Percentiles rank a stretch among this genome's conserved stretches.
phyloP scores from a whole-genome alignment of 2,888 invertebrate species.

The Scaptomyza reducta region DNA sequence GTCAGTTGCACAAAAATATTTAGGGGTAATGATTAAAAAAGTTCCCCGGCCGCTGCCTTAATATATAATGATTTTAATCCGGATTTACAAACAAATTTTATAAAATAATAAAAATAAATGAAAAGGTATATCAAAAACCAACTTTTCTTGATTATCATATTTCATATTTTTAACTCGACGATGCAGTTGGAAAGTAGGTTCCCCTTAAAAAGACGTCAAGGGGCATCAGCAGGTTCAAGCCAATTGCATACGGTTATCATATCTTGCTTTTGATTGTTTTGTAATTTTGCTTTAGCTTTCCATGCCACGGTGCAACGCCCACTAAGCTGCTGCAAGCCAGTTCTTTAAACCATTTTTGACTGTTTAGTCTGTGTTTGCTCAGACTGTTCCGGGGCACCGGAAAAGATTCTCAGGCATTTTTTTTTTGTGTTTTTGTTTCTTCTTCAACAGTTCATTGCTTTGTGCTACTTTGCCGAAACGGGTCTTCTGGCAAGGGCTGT shows the following conservation, averaged over 20 bases:
- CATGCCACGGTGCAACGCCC: slow-evolving; percentile 56
- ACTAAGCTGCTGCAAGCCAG: slow-evolving; percentile 37
- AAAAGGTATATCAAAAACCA: background rate
- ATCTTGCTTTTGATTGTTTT: slow-evolving; percentile 18
- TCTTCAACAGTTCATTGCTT: slow-evolving; percentile 76
- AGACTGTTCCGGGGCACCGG: slow-evolving; percentile 61
- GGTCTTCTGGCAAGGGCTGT: slow-evolving; percentile 67
- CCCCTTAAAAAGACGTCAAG: slow-evolving; percentile 7
- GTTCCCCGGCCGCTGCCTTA: too few species aligned
- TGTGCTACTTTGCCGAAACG: slow-evolving; percentile 72
- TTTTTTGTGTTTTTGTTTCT: background rate
- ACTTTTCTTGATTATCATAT: background rate
- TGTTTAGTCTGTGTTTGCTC: slow-evolving; percentile 55
- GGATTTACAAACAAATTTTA: background rate
- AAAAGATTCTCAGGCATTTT: slow-evolving; percentile 70
- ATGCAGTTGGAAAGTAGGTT: background rate
- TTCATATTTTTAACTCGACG: slow-evolving; percentile 8
- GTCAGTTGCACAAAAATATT: too few species aligned
- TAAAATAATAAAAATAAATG: too few species aligned
- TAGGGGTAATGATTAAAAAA: too few species aligned
- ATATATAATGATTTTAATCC: background rate
- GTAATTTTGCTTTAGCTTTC: slow-evolving; percentile 18
- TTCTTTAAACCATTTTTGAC: slow-evolving; percentile 40
- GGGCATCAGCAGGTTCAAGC: slow-evolving; percentile 7
- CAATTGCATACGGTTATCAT: slow-evolving; percentile 7